A percentile compares a stretch with the other conserved stretches of the same genome.
Conservation (phyloP, 1,140 invertebrate genomes). For the Hyles vespertilio region DNA sequence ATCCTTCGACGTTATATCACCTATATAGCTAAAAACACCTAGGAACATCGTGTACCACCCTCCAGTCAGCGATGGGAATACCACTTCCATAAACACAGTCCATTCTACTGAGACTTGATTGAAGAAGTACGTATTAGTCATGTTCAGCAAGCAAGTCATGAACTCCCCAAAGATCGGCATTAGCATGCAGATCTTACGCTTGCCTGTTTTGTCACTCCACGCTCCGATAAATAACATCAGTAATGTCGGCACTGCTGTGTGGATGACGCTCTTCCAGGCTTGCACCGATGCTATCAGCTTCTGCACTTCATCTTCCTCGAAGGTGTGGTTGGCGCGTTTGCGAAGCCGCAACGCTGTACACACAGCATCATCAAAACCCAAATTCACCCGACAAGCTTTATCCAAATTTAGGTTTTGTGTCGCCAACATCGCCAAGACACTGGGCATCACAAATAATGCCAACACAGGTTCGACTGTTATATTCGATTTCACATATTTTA, state of each 20-base stretch:
- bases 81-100: conserved; percentile 80
- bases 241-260: conserved; percentile 74
- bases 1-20: conserved; percentile 87
- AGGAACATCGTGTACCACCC: conserved; percentile 92
- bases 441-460: conserved; percentile 58
- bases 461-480: conserved; percentile 62
- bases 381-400: conserved; percentile 60
- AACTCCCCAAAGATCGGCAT: conserved; percentile 88
- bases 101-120: conserved; percentile 85
- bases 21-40: conserved; percentile 91
- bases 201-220: conserved; percentile 82
- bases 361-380: conserved; percentile 47
- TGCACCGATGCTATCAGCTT: conserved; percentile 79
- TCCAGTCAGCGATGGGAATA: conserved; percentile 86
- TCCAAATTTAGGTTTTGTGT: conserved; percentile 66
- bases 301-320: conserved; percentile 58
- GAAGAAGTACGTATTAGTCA: conserved; percentile 86
- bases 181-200: conserved; percentile 89
- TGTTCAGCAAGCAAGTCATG: conserved; percentile 84
- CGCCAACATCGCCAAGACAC: conserved; percentile 53
- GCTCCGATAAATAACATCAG: conserved; percentile 78
- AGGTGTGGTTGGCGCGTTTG: conserved; percentile 47
- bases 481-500: conserved; percentile 54
- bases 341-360: conserved; percentile 47
- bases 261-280: conserved; percentile 75